These are phyloP conservation scores for Cherax quadricarinatus DNA, from an alignment of 1,140 invertebrate genomes.

Conservation along the genomic window DNA sequence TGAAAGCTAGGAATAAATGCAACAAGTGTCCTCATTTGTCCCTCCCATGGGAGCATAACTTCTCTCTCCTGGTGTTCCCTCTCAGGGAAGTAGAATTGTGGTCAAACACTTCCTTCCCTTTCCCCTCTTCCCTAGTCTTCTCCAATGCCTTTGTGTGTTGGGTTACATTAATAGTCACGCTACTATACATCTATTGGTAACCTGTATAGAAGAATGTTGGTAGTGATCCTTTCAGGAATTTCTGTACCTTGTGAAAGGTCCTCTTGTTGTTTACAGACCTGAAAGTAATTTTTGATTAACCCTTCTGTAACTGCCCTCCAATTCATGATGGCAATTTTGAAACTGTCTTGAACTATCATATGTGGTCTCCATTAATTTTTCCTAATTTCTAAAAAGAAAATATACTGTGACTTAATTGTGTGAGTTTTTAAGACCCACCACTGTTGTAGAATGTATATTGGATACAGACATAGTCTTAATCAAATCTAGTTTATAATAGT, in stretches of 20 bases:
- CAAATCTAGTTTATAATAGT: neutral
- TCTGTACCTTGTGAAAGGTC: neutral
- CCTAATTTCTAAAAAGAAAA: neutral
- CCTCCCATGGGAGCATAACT: neutral
- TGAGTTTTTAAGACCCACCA: neutral
- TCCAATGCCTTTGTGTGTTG: neutral
- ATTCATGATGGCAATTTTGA: neutral
- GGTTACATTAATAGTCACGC: neutral
- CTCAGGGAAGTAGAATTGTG: slow-evolving; percentile 9
- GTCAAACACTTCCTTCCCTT: neutral
- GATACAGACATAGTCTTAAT: neutral
- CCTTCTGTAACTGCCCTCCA: neutral
- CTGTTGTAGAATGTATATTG: neutral
- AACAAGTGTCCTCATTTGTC: neutral
- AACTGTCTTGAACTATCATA: neutral
- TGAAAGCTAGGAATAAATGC: neutral
- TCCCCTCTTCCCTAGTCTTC: neutral
- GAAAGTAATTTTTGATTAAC: neutral
- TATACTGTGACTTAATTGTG: neutral
- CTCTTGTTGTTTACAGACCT: neutral
- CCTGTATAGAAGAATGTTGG: neutral
- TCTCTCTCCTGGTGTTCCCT: neutral
- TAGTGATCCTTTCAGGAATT: neutral
- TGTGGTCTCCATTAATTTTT: neutral
- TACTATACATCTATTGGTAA: neutral